These are phyloP conservation scores for Nannoperca obscura DNA, from an alignment of 2,797 vertebrate genomes.

Conservation along the genomic window DNA sequence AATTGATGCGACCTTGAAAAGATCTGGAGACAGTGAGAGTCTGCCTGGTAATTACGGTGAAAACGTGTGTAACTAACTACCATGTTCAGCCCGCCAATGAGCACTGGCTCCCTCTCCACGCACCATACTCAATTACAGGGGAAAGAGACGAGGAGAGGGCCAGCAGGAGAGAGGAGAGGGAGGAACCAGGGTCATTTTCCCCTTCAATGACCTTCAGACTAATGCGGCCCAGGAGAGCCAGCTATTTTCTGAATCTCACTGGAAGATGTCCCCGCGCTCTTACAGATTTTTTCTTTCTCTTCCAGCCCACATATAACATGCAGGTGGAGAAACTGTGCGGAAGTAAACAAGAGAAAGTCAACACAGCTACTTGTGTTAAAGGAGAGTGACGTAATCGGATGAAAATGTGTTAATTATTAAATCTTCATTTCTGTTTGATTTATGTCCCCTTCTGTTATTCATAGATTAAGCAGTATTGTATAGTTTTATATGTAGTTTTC, in stretches of 20 bases:
- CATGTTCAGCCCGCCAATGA: slow-evolving; percentile 80
- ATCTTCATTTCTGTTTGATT: slow-evolving; percentile 23
- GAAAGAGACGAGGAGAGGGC: slow-evolving; percentile 66
- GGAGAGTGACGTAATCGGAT: slow-evolving; percentile 19
- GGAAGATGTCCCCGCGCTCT: slow-evolving; percentile 70
- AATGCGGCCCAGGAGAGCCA: slow-evolving; percentile 79
- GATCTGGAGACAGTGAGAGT: slow-evolving; percentile 77
- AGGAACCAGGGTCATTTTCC: slow-evolving; percentile 76
- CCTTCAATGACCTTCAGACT: slow-evolving; percentile 84
- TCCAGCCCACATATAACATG: slow-evolving; percentile 34
- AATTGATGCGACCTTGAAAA: slow-evolving; percentile 85
- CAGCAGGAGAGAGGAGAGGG: slow-evolving; percentile 68
- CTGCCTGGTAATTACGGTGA: slow-evolving; percentile 83
- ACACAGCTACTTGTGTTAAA: slow-evolving; percentile 44
- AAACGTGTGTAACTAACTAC: slow-evolving; percentile 85
- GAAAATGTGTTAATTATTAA: neutral
- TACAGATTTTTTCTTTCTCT: slow-evolving; percentile 19
- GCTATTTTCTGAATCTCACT: slow-evolving; percentile 79
- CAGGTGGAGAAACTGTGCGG: slow-evolving; percentile 38
- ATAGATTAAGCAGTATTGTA: neutral
- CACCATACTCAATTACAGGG: slow-evolving; percentile 80
- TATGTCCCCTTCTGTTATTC: neutral
- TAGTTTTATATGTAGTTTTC: neutral
- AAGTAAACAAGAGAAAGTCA: slow-evolving; percentile 30
- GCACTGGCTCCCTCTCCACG: slow-evolving; percentile 75